Conservation (phyloP, 1,140 invertebrate genomes). For the Eciton burchellii region DNA sequence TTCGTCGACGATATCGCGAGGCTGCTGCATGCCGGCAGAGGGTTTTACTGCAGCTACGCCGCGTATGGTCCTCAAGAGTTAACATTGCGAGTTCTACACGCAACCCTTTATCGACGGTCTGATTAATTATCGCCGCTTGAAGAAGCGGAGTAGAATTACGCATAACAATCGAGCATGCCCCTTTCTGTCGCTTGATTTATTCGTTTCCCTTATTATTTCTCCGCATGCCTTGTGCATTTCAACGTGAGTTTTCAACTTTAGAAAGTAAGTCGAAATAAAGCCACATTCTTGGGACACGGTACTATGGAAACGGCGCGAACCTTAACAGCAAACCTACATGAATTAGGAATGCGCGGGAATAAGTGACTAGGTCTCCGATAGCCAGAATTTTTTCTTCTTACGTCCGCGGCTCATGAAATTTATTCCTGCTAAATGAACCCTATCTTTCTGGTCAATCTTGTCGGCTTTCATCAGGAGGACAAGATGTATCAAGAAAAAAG, state of each 20-base stretch:
- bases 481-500: no score
- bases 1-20: background rate
- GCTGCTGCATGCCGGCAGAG: background rate
- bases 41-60: background rate
- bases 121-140: conserved; percentile 3
- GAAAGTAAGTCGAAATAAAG: conserved; percentile 1
- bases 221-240: background rate
- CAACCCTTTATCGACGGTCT: conserved; percentile 36
- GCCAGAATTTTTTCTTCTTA: no score
- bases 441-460: no score
- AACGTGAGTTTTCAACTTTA: background rate
- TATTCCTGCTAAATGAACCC: no score
- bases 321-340: conserved; percentile 5
- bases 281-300: background rate
- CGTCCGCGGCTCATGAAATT: no score
- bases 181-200: conserved; percentile 13
- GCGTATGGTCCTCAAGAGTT: conserved; percentile 10
- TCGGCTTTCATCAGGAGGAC: no score
- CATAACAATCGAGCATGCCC: conserved; percentile 42
- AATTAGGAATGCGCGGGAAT: conserved; percentile 22
- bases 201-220: conserved; percentile 40
- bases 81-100: conserved; percentile 26
- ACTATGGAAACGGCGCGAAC: background rate
- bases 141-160: conserved; percentile 22
- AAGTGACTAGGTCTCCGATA: conserved; percentile 40